A percentile compares a stretch with the other conserved stretches of the same genome.
Conservation (phyloP, 2,888 invertebrate species). For the Drosophila austrosaltans region DNA sequence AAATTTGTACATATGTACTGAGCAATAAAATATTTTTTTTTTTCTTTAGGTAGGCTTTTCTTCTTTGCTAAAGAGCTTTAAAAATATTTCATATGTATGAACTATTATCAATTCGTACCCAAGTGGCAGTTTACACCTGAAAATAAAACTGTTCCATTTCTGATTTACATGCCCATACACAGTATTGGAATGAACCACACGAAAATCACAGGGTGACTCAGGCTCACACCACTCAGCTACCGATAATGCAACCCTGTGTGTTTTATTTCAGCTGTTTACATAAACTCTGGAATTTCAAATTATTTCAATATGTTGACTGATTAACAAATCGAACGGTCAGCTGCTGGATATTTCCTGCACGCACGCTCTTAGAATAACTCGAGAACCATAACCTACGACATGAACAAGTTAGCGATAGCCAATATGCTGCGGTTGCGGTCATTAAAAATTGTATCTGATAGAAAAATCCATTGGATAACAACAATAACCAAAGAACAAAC, state of each 20-base stretch:
- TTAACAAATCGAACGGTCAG: neutral
- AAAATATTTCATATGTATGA: neutral
- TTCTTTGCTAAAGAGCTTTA: neutral
- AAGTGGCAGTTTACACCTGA: neutral
- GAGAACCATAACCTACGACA: constrained; percentile 10
- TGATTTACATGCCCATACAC: neutral
- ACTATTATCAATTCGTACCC: neutral
- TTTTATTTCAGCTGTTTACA: constrained; percentile 39
- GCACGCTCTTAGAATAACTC: neutral
- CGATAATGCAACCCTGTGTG: constrained; percentile 26
- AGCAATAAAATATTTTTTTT: neutral
- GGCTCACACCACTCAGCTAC: neutral
- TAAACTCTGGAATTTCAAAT: constrained; percentile 11
- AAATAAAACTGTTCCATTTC: neutral
- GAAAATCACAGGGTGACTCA: neutral
- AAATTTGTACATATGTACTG: neutral
- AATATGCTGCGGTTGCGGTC: constrained; percentile 39
- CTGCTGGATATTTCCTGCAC: neutral
- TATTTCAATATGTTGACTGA: constrained; percentile 6
- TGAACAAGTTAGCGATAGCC: constrained; percentile 17
- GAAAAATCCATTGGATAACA: constrained; percentile 35
- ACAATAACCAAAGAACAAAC: constrained; percentile 28
- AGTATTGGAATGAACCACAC: neutral
- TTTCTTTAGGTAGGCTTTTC: neutral
- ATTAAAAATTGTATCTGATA: constrained; percentile 36